A percentile compares a stretch with the other conserved stretches of the same genome.
These are phyloP conservation scores for Desmophyllum pertusum DNA, from an alignment of 92 coral and sea anemone genomes.

Conservation along the genomic window DNA sequence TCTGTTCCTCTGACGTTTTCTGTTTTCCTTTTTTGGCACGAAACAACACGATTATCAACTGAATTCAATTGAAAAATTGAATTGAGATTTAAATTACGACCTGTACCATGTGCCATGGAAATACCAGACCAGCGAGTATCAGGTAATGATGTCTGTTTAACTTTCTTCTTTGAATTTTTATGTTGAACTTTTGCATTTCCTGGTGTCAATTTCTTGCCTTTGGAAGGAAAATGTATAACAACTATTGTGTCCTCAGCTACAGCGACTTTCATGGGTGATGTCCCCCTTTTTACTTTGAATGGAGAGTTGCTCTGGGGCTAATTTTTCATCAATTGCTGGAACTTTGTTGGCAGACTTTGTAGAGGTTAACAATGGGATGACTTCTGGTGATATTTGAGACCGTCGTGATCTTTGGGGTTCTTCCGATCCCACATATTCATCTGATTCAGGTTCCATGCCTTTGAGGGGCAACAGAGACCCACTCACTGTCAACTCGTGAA, in stretches of 20 bases:
- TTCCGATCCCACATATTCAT: too few species aligned
- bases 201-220: not conserved
- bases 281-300: not conserved
- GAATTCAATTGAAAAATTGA: not conserved
- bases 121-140: constrained; percentile 2
- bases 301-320: not conserved
- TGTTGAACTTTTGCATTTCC: not conserved
- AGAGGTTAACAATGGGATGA: not conserved
- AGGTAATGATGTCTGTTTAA: not conserved
- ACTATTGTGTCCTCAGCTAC: not conserved
- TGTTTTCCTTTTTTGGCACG: too few species aligned
- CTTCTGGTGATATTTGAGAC: not conserved
- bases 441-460: too few species aligned
- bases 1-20: not conserved
- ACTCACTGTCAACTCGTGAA: too few species aligned
- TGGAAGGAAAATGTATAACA: not conserved
- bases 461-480: too few species aligned
- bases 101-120: constrained; percentile 2
- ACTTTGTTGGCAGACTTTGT: not conserved
- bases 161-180: not conserved
- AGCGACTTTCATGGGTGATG: not conserved
- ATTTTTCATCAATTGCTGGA: too few species aligned
- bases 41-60: too few species aligned
- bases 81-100: not conserved
- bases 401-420: not conserved